phyloP scores from a whole-genome alignment of 2,797 vertebrate genomes.

The Lateolabrax maculatus region DNA sequence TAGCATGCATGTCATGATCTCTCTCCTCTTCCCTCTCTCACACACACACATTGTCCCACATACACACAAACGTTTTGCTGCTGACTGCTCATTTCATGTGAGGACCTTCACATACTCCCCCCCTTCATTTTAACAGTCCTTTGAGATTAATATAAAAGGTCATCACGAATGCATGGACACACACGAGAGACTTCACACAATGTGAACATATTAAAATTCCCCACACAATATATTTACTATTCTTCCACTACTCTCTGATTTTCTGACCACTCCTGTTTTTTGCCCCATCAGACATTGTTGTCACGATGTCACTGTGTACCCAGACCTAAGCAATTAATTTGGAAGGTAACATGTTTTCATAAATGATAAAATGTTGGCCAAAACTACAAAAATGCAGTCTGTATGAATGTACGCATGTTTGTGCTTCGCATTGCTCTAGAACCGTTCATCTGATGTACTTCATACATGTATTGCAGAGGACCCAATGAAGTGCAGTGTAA shows the following conservation, averaged over 20 bases:
- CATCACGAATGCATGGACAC: conserved; percentile 10
- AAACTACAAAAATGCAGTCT: no score
- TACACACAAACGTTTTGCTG: neutral
- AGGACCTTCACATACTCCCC: neutral
- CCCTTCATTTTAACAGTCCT: neutral
- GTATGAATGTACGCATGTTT: no score
- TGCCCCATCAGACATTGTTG: neutral
- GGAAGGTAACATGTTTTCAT: neutral
- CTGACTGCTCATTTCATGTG: conserved; percentile 8
- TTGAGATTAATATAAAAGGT: conserved; percentile 29
- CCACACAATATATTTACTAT: conserved; percentile 5
- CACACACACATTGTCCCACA: neutral
- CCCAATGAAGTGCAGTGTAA: no score
- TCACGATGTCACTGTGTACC: neutral
- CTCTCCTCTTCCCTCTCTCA: neutral
- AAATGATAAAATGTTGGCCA: no score
- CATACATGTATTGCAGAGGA: no score
- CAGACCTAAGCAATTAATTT: neutral
- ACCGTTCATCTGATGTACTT: no score
- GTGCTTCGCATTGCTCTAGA: no score
- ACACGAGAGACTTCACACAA: conserved; percentile 4
- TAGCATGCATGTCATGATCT: conserved; percentile 18
- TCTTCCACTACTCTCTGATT: neutral
- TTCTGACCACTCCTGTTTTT: no score
- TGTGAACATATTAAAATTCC: conserved; percentile 28